phyloP scores from a whole-genome alignment of 2,113 vertebrate genomes.

The Chascanopsetta lugubris region DNA sequence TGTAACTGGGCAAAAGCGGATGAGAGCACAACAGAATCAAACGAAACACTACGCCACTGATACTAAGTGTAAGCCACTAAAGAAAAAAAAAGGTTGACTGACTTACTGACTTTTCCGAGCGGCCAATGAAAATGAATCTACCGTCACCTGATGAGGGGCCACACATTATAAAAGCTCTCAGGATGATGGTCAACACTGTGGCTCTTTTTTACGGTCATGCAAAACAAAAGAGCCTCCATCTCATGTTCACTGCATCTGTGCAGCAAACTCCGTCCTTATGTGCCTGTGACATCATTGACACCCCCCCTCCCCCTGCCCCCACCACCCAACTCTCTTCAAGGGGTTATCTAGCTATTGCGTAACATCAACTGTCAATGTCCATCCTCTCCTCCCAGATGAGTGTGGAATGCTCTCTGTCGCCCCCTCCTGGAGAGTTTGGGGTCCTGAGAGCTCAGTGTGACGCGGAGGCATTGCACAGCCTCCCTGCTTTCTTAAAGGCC shows the following conservation, averaged over 20 bases:
- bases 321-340: no score
- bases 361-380: constrained; percentile 39
- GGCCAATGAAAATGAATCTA: constrained; percentile 34
- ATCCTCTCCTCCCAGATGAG: constrained; percentile 41
- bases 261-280: constrained; percentile 63
- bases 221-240: constrained; percentile 45
- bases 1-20: constrained; percentile 47
- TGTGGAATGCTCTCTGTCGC: constrained; percentile 58
- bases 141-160: constrained; percentile 32
- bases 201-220: constrained; percentile 50
- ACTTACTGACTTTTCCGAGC: constrained; percentile 24
- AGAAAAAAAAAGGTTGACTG: constrained; percentile 36
- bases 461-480: constrained; percentile 40
- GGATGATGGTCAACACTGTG: constrained; percentile 34
- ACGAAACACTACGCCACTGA: constrained; percentile 34
- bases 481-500: constrained; percentile 51
- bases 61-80: constrained; percentile 31
- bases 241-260: constrained; percentile 42
- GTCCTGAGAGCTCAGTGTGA: constrained; percentile 54
- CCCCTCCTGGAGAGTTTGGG: constrained; percentile 54
- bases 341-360: constrained; percentile 19
- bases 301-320: constrained; percentile 55
- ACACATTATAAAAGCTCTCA: constrained; percentile 39
- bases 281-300: constrained; percentile 66
- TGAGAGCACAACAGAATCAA: constrained; percentile 43